Base-by-base conservation (phyloP, 2,113 vertebrate species). In the Platysteira castanea region DNA sequence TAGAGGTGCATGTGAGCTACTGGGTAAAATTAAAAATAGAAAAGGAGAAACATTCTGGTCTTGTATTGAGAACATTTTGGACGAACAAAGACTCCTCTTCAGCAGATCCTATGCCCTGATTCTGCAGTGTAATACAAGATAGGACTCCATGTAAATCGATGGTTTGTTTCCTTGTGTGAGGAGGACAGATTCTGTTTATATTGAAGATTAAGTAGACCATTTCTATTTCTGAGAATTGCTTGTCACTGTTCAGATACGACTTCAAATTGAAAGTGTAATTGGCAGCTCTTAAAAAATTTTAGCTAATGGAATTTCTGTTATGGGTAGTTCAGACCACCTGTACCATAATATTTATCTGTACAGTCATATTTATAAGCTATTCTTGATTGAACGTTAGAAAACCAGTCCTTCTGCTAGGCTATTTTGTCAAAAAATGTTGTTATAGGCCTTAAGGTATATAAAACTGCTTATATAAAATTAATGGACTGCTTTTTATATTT, bases 401-500 rank as follows among this genome's bases (percentile, higher is more conserved):
- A 95, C 84, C 26, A 86, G 49, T 85, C 80, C 67, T 97, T 82
- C 95, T 93, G 52, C 28, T 78, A 76, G 85, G 69, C 59, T 84
- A 49, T 96, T 97, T 98, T 97, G 95, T 97, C 78, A 93, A 89
- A 93, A 96, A 95, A 83, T 93, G 64, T 96, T 97, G 92, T 93
- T 74, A 88, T 87, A 97, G 83, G 44, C 88, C 82, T 89, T 91
- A 73, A 95, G 92, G 91, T 97, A 92, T 78, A 96, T 96, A 97
- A 97, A 98, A 93, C 52, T 95, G 86, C 76, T 97, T 96, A 88
- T 93, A 92, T 96, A 96, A 98, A 98, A 95, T 97, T 97, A 98
- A 98, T 97, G 92, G 94, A 80, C 96, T 98, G 94, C 95, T 97
- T 97, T 98, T 97, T 91, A 90, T 96, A 93, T 97, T 97, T 94